Base-by-base conservation (phyloP, 2,113 vertebrate genomes). In the Puntigrus tetrazona region DNA sequence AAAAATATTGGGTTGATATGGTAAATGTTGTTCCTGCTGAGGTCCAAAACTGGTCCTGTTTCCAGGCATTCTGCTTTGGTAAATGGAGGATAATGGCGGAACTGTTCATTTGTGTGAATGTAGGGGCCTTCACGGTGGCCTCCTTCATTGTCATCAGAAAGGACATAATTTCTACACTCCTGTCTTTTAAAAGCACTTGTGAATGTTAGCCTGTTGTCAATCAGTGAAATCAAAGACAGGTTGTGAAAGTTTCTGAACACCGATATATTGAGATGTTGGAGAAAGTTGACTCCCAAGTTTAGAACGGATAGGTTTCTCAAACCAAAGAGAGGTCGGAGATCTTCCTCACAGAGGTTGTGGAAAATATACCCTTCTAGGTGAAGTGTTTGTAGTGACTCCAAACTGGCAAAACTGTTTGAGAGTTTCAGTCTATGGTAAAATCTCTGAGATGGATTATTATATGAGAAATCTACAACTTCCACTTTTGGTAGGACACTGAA, bases 281-380 rank as follows among this genome's bases (percentile, higher is more conserved):
- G 91, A 88, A 96, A 95, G 86, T 95, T 91, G 22, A 90, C 14
- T 0, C 85, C 87, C 84, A 94, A 85, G 87, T 92, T 91, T 34
- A 93, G 82, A 5, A 82, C 88, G 0, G 47, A 87, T 69, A 95
- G 88, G 20, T 93, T 90, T 81, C 82, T 74, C 79, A 93, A 89
- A 57, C 57, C 47, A 76, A 55, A 87, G 25, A 94, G 88, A 22
- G 89, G 89, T 25, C 34, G 3, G 31, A 95, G 82, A 52, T 94
- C 72, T n/a, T 89, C 1, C 3, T 83, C 73, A 36, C 45, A 81
- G 52, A 95, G 90, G 50, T 83, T 83, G 81, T 91, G 86, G 84
- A 94, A 93, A 10, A 92, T 88, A 45, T 93, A 89, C 34, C 89
- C 89, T 88, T 87, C 89, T 82, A 93, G 81, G 70, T 91, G 84